Percentiles rank a stretch among this genome's conserved stretches.
These are phyloP conservation scores for Branchellion lobata DNA, from an alignment of 2,888 invertebrate species.

Conservation along the genomic window DNA sequence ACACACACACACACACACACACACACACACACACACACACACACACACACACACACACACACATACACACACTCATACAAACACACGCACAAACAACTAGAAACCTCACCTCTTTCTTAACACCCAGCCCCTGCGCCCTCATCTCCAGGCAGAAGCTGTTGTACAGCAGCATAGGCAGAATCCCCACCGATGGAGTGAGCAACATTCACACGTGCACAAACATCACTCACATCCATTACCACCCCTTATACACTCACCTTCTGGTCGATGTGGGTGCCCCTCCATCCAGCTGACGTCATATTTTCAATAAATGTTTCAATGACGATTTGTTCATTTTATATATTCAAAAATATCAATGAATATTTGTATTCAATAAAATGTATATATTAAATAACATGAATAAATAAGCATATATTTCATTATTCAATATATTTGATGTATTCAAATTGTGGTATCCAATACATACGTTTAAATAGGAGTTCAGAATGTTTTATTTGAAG, in stretches of 20 bases:
- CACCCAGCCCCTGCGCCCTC: no score
- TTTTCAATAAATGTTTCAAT: no score
- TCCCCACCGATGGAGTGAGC: slow-evolving; percentile 79
- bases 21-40: background rate
- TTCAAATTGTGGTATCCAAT: background rate
- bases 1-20: background rate
- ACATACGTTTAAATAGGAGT: background rate
- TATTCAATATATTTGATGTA: no score
- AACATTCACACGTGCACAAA: slow-evolving; percentile 76
- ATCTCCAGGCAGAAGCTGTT: slow-evolving; percentile 82
- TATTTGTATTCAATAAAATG: no score
- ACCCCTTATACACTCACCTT: slow-evolving; percentile 57
- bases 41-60: background rate
- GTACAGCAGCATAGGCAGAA: slow-evolving; percentile 78
- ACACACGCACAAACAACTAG: slow-evolving; percentile 2
- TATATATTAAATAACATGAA: no score
- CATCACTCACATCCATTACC: slow-evolving; percentile 53
- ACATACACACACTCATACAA: background rate
- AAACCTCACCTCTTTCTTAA: no score
- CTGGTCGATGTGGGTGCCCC: slow-evolving; percentile 58
- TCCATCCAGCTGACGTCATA: slow-evolving; percentile 37
- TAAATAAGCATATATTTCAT: no score
- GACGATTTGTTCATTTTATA: no score
- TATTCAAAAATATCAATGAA: no score
- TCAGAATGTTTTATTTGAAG: no score